phyloP scores from a whole-genome alignment of 2,888 invertebrate genomes.

The Cerastis rubricosa region DNA sequence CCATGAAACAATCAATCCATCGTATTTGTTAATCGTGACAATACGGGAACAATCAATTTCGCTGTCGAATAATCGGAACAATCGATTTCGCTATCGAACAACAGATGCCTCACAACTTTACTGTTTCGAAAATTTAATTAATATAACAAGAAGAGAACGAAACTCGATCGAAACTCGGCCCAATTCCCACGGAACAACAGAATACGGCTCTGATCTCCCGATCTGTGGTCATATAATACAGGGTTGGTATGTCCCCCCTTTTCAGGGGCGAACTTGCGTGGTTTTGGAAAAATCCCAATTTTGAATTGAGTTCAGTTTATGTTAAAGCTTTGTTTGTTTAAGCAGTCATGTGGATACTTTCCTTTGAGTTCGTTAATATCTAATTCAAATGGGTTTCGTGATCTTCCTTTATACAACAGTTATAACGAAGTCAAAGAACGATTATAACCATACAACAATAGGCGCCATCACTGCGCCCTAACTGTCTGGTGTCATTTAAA shows the following conservation, averaged over 20 bases:
- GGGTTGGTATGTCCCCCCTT: conserved; percentile 70
- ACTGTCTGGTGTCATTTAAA: background rate
- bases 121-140: conserved; percentile 79
- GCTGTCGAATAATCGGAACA: conserved; percentile 44
- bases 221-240: conserved; percentile 83
- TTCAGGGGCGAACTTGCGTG: conserved; percentile 66
- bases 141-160: conserved; percentile 73
- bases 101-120: conserved; percentile 70
- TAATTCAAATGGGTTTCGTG: background rate
- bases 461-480: background rate
- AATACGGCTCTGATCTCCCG: conserved; percentile 80
- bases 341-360: conserved; percentile 19
- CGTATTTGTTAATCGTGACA: conserved; percentile 64
- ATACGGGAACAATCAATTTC: conserved; percentile 63
- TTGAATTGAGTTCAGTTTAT: conserved; percentile 42
- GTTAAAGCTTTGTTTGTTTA: conserved; percentile 40
- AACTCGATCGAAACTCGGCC: conserved; percentile 72
- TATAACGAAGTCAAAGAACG: background rate
- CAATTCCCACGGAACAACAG: conserved; percentile 83
- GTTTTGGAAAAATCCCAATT: conserved; percentile 55
- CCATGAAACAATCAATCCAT: conserved; percentile 57
- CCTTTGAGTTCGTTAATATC: conserved; percentile 12
- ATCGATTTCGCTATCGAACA: conserved; percentile 46
- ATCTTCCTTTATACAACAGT: background rate
- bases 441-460: background rate